phyloP scores from a whole-genome alignment of 37 sponge, comb jelly and placozoan genomes.

The Beroe forskalii region DNA sequence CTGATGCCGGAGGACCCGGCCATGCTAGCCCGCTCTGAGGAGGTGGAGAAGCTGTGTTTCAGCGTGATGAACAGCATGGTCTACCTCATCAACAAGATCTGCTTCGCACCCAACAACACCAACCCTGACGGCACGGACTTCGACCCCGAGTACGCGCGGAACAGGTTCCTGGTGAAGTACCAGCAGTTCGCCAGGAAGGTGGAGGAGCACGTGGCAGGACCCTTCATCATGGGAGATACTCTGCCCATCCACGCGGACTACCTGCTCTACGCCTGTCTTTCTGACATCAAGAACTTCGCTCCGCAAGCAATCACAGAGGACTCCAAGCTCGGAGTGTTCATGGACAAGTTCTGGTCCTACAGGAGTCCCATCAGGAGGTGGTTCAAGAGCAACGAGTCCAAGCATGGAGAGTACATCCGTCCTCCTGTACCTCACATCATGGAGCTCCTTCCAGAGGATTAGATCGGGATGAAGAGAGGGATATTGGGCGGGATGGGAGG shows the following conservation, averaged over 20 bases:
- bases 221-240: constrained; percentile 23
- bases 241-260: constrained; percentile 18
- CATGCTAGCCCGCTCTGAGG: background rate
- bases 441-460: background rate
- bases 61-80: constrained; percentile 46
- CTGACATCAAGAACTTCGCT: background rate
- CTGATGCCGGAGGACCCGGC: constrained; percentile 30
- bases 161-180: background rate
- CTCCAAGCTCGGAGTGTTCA: background rate
- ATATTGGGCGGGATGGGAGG: too few relatives aligned
- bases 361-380: background rate
- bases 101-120: constrained; percentile 45
- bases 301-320: background rate
- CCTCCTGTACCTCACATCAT: constrained; percentile 13
- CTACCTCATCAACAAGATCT: constrained; percentile 62
- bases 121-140: background rate
- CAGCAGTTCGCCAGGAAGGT: background rate
- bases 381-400: background rate
- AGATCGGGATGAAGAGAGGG: too few relatives aligned
- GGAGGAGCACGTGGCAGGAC: background rate
- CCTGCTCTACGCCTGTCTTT: constrained; percentile 16
- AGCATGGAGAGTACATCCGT: constrained; percentile 15
- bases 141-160: background rate
- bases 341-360: constrained; percentile 19
- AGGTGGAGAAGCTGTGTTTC: constrained; percentile 40